These are phyloP conservation scores for Arnoldichthys spilopterus DNA, from an alignment of 2,797 vertebrate species.

Conservation along the genomic window DNA sequence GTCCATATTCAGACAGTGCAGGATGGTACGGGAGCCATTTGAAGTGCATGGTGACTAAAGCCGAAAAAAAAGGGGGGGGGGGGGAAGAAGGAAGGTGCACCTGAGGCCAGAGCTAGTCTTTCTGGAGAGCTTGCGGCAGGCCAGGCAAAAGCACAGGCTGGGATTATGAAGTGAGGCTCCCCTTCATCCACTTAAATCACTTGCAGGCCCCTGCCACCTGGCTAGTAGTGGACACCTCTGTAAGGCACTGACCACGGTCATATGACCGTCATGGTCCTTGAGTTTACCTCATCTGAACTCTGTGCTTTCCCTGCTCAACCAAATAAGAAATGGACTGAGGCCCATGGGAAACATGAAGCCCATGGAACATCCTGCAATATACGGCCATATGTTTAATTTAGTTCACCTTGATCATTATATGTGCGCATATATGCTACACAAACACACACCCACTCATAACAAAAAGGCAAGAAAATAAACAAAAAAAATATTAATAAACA, in stretches of 20 bases:
- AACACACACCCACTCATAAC: too few relatives aligned
- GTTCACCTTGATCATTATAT: neutral
- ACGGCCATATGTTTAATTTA: neutral
- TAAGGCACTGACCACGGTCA: constrained; percentile 4
- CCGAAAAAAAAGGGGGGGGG: neutral
- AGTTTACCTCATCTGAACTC: neutral
- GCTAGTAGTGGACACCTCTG: constrained; percentile 17
- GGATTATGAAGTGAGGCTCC: constrained; percentile 53
- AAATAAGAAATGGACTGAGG: neutral
- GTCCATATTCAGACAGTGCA: neutral
- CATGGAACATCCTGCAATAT: neutral
- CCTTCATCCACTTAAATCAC: constrained; percentile 65
- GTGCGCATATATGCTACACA: too few relatives aligned
- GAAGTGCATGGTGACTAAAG: neutral
- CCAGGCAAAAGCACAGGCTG: neutral
- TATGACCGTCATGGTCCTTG: neutral
- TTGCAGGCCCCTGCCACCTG: constrained; percentile 62
- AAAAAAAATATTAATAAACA: too few relatives aligned
- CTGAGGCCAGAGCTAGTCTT: constrained; percentile 35
- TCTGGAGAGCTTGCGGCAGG: constrained; percentile 40
- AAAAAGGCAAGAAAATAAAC: neutral
- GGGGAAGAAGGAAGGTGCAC: too few relatives aligned
- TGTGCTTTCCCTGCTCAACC: neutral
- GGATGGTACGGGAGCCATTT: neutral
- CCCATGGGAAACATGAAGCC: too few relatives aligned